Conservation (phyloP, 2,113 vertebrate genomes). For the Otolemur garnettii region DNA sequence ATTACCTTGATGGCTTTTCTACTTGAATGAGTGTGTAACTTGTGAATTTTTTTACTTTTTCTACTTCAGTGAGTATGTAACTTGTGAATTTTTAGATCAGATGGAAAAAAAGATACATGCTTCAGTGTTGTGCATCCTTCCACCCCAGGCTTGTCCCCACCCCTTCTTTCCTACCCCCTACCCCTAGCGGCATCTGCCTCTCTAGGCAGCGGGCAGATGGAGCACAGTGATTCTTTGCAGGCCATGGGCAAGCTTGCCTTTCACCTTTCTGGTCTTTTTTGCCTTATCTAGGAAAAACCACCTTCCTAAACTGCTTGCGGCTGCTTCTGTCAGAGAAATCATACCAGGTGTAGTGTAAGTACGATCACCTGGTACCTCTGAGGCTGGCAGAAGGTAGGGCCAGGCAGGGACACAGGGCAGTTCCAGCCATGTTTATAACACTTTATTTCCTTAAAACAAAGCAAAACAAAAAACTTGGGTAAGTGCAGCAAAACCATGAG, state of each 20-base stretch:
- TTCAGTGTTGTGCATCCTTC: not conserved
- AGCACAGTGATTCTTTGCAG: not conserved
- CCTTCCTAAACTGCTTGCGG: not conserved
- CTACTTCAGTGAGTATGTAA: not conserved
- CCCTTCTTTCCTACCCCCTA: too few species aligned
- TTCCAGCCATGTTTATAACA: too few species aligned
- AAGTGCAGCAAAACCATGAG: not conserved
- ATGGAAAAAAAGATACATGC: not conserved
- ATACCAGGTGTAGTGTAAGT: not conserved
- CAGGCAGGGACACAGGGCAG: not conserved
- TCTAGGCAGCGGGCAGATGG: not conserved
- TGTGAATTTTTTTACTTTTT: not conserved
- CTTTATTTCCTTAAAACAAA: not conserved
- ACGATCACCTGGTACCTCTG: not conserved
- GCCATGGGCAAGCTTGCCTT: not conserved
- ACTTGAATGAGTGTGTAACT: not conserved
- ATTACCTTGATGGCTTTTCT: not conserved
- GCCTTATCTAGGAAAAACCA: not conserved
- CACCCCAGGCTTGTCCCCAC: not conserved
- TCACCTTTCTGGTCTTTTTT: not conserved
- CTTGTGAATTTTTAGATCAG: not conserved
- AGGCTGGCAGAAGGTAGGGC: not conserved
- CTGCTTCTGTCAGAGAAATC: not conserved
- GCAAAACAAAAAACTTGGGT: not conserved
- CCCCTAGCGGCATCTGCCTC: fast-evolving